Percentiles rank a stretch among this genome's conserved stretches.
Conservation (phyloP, 2,113 vertebrate species). For the Pan paniscus region DNA sequence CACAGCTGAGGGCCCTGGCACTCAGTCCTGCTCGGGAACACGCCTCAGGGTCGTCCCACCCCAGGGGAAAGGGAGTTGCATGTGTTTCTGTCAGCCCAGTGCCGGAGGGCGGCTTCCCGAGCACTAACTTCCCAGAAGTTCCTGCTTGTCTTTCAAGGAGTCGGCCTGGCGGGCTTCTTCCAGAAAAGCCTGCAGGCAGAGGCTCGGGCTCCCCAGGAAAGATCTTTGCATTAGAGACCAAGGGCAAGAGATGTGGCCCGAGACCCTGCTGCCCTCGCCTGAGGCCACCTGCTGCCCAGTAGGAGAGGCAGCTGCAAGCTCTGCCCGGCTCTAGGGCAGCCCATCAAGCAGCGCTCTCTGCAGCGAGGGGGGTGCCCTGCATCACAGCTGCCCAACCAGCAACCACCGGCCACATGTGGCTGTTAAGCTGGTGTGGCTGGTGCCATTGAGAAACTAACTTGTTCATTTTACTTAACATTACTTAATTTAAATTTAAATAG, state of each 20-base stretch:
- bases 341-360: rapidly evolving
- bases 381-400: rapidly evolving
- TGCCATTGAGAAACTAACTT: background rate
- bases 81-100: no score
- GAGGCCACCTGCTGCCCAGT: background rate
- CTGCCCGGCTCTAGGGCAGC: background rate
- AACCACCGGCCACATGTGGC: background rate
- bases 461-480: background rate
- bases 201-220: background rate
- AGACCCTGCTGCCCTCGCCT: rapidly evolving
- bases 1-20: no score
- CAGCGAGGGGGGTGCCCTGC: rapidly evolving
- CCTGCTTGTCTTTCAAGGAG: no score
- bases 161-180: background rate
- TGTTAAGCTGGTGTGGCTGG: no score
- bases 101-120: rapidly evolving
- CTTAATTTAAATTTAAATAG: background rate
- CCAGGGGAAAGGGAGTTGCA: rapidly evolving
- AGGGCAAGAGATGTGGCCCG: rapidly evolving
- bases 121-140: background rate
- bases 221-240: background rate
- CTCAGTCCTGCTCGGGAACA: background rate
- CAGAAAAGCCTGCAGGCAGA: background rate
- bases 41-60: rapidly evolving
- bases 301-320: rapidly evolving